A percentile compares a stretch with the other conserved stretches of the same genome.
Evolutionary conservation across 2,113 vertebrate species (phyloP).

Genomic region (Harpagus bidentatus): DNA sequence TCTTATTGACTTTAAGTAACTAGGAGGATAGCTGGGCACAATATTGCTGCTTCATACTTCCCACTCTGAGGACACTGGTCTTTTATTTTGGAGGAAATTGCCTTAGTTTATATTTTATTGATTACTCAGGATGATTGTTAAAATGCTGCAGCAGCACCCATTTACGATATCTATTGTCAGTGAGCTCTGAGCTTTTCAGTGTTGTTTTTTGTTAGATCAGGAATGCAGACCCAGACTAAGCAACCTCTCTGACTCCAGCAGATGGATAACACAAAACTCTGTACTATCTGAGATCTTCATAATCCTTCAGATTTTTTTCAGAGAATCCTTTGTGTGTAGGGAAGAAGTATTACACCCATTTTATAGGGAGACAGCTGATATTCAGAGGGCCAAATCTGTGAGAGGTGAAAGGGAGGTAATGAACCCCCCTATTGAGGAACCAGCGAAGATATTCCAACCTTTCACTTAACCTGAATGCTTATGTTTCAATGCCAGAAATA

Average conservation of each 20-base stretch:
- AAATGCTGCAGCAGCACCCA: not conserved
- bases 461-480: not conserved
- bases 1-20: not conserved
- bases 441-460: not conserved
- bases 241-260: not conserved
- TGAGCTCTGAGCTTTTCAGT: not conserved
- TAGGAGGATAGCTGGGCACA: not conserved
- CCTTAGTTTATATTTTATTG: not conserved
- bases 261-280: not conserved
- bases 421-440: fast-evolving
- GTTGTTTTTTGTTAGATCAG: not conserved
- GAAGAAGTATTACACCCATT: not conserved
- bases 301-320: not conserved
- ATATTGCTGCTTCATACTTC: not conserved
- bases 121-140: not conserved
- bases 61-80: not conserved
- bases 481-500: not conserved
- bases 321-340: not conserved
- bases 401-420: not conserved
- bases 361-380: not conserved
- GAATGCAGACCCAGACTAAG: not conserved
- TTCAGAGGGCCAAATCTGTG: not conserved
- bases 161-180: not conserved
- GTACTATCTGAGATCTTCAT: not conserved
- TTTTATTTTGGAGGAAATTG: not conserved